Evolutionary conservation across 2,888 invertebrate genomes (phyloP).

Genomic region (Orthosia gothica): DNA sequence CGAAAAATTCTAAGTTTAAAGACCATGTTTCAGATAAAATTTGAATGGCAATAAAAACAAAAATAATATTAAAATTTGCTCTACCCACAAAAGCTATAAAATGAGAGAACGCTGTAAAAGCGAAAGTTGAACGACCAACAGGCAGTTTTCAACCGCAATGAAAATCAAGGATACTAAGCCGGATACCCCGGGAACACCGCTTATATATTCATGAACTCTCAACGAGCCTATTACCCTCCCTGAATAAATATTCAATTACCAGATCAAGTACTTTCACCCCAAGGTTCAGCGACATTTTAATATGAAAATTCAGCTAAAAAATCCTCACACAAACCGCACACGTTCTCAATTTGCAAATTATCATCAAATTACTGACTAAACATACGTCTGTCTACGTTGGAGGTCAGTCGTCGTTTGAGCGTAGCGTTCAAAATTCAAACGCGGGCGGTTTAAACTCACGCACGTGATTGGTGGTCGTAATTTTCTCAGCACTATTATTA

Average conservation of each 20-base stretch:
- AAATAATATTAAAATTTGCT: constrained; percentile 35
- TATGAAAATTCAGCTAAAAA: constrained; percentile 71
- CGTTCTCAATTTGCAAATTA: constrained; percentile 79
- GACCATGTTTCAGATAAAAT: constrained; percentile 31
- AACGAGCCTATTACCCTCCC: constrained; percentile 64
- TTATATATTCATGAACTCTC: constrained; percentile 82
- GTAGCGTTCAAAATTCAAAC: constrained; percentile 82
- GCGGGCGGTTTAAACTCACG: constrained; percentile 71
- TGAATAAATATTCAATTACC: constrained; percentile 84
- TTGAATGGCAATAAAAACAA: constrained; percentile 26
- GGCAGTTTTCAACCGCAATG: constrained; percentile 50
- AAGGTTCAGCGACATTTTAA: constrained; percentile 79
- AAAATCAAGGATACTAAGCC: constrained; percentile 56
- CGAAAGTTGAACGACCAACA: constrained; percentile 51
- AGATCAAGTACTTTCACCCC: constrained; percentile 78
- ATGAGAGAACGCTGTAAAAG: constrained; percentile 37
- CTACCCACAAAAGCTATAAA: constrained; percentile 38
- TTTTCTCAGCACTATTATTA: constrained; percentile 84
- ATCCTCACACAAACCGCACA: constrained; percentile 57
- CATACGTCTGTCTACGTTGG: constrained; percentile 79
- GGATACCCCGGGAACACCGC: constrained; percentile 46
- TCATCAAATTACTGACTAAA: constrained; percentile 81
- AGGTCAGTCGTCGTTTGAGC: constrained; percentile 76
- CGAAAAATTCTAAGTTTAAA: constrained; percentile 32
- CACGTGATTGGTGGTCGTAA: constrained; percentile 83